These are phyloP conservation scores for Pelecanoides urinatrix DNA, from an alignment of 2,113 vertebrate species.

Conservation along the genomic window DNA sequence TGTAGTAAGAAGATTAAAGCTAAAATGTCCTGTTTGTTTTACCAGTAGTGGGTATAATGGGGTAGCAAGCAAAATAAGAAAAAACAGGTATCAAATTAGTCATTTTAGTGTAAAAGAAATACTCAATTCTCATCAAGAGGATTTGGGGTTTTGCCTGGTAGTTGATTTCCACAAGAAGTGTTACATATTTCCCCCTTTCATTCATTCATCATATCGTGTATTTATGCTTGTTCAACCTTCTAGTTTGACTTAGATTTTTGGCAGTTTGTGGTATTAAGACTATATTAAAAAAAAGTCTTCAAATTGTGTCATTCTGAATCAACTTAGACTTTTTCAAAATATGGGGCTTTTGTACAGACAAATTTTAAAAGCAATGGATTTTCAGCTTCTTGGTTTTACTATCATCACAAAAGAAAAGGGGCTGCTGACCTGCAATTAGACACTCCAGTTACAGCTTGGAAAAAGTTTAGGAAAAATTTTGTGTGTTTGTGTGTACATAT, in stretches of 20 bases:
- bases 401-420: not conserved
- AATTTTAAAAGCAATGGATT: not conserved
- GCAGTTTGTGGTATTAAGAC: not conserved
- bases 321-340: not conserved
- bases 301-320: not conserved
- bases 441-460: not conserved
- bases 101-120: conserved; percentile 19
- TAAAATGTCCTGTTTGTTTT: conserved; percentile 98
- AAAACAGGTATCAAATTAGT: conserved; percentile 72
- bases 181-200: not conserved
- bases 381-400: not conserved
- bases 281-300: not conserved
- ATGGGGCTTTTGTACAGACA: accelerated
- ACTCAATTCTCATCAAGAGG: not conserved
- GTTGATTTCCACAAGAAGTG: not conserved
- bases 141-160: not conserved
- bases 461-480: not conserved
- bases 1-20: conserved; percentile 98
- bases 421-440: not conserved
- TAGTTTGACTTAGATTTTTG: conserved; percentile 1
- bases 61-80: conserved; percentile 70
- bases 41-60: conserved; percentile 80
- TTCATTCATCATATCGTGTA: not conserved
- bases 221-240: not conserved
- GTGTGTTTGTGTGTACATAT: not conserved